These are phyloP conservation scores for Cirrhinus molitorella DNA, from an alignment of 2,797 vertebrate species.

Conservation along the genomic window DNA sequence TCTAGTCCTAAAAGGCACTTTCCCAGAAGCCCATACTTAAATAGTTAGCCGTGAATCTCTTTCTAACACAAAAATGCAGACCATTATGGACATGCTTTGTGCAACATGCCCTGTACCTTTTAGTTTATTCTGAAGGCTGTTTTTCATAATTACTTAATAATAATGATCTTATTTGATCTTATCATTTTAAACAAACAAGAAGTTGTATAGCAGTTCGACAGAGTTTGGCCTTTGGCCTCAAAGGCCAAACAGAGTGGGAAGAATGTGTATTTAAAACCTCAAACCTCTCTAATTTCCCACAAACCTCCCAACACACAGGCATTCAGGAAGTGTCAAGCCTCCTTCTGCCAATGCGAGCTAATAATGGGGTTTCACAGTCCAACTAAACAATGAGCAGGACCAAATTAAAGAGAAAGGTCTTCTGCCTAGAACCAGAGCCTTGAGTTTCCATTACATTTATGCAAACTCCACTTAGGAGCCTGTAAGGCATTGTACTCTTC, in stretches of 20 bases:
- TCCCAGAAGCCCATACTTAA: slow-evolving; percentile 42
- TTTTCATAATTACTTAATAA: not conserved
- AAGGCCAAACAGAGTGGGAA: slow-evolving; percentile 40
- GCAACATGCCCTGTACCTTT: not conserved
- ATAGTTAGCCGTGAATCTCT: not conserved
- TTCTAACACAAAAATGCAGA: slow-evolving; percentile 12
- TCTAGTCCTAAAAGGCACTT: slow-evolving; percentile 53
- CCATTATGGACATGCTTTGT: not conserved
- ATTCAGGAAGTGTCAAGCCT: slow-evolving; percentile 72
- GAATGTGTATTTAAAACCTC: slow-evolving; percentile 63
- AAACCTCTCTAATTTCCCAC: slow-evolving; percentile 67
- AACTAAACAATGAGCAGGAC: slow-evolving; percentile 45
- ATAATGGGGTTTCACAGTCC: slow-evolving; percentile 51
- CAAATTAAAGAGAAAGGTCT: slow-evolving; percentile 55
- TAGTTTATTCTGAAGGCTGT: not conserved
- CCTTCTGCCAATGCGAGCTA: slow-evolving; percentile 67
- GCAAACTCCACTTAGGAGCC: slow-evolving; percentile 65
- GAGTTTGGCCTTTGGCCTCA: slow-evolving; percentile 24
- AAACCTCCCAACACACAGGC: slow-evolving; percentile 72
- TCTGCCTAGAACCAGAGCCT: slow-evolving; percentile 52
- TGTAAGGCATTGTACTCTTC: slow-evolving; percentile 43
- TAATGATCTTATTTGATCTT: slow-evolving; percentile 10
- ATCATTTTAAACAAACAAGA: not conserved
- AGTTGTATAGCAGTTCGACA: not conserved
- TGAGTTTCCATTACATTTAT: slow-evolving; percentile 79